These are phyloP conservation scores for Drosophila silvestris DNA, from an alignment of 2,888 invertebrate species.

Conservation along the genomic window DNA sequence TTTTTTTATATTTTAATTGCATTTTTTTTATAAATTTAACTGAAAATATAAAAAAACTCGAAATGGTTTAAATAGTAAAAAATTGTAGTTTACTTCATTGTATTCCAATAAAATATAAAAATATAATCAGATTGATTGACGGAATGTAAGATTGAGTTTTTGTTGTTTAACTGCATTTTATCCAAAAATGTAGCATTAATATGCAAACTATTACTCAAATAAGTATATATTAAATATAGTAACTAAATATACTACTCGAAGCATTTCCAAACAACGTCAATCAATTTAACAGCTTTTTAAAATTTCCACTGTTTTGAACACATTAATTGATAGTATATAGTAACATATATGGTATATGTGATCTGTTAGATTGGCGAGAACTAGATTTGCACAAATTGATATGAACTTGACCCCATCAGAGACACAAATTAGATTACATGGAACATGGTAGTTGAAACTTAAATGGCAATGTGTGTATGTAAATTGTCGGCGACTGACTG, in stretches of 20 bases:
- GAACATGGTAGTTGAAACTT: neutral
- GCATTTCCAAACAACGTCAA: neutral
- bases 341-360: neutral
- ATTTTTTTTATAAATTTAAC: neutral
- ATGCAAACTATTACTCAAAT: neutral
- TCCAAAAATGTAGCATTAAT: neutral
- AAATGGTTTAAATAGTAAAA: neutral
- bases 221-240: neutral
- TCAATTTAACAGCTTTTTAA: neutral
- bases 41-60: neutral
- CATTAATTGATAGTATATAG: neutral
- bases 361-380: neutral
- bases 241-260: no score
- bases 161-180: neutral
- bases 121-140: neutral
- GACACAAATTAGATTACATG: constrained; percentile 13
- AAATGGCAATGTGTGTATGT: constrained; percentile 35
- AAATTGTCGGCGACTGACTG: constrained; percentile 34
- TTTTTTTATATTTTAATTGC: neutral
- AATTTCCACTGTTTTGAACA: neutral
- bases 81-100: neutral
- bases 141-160: neutral
- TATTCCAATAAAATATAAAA: neutral
- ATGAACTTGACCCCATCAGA: constrained; percentile 39
- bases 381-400: constrained; percentile 18